Evolutionary conservation across 2,797 vertebrate genomes (phyloP).

Genomic region (Lagorchestes hirsutus): DNA sequence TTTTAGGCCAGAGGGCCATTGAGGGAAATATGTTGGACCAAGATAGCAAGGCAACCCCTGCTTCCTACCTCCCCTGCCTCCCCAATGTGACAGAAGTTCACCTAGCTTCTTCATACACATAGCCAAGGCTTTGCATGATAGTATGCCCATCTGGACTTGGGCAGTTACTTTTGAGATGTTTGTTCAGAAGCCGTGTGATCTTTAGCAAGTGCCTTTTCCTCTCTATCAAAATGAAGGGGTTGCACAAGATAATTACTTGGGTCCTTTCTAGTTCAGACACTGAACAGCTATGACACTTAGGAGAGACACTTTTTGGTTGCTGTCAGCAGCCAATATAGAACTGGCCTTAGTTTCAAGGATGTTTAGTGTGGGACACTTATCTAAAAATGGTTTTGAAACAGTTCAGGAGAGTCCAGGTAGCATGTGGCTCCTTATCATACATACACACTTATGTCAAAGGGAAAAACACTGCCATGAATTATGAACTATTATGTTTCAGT

Average conservation of each 20-base stretch:
- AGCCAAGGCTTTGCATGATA: slow-evolving; percentile 23
- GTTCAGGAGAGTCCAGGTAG: slow-evolving; percentile 5
- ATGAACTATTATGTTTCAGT: slow-evolving; percentile 15
- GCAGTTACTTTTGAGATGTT: slow-evolving; percentile 19
- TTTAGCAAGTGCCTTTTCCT: not conserved
- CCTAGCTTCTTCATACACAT: not conserved
- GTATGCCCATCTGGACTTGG: not conserved
- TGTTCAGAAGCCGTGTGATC: not conserved
- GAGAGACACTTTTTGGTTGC: not conserved
- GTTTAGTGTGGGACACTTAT: slow-evolving; percentile 22
- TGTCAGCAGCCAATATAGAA: not conserved
- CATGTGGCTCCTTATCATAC: slow-evolving; percentile 1
- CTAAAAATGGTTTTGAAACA: slow-evolving; percentile 37
- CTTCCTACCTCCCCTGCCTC: not conserved
- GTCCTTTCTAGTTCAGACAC: not conserved
- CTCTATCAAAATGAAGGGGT: not conserved
- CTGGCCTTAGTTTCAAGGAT: not conserved
- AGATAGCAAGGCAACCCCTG: not conserved
- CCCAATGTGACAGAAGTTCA: not conserved
- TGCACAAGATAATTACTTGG: not conserved
- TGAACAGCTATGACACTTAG: not conserved
- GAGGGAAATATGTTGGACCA: not conserved
- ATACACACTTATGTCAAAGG: slow-evolving; percentile 12
- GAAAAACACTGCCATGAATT: not conserved
- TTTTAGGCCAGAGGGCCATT: not conserved